phyloP scores from a whole-genome alignment of 2,888 invertebrate genomes.

The Oligia fasciuncula region DNA sequence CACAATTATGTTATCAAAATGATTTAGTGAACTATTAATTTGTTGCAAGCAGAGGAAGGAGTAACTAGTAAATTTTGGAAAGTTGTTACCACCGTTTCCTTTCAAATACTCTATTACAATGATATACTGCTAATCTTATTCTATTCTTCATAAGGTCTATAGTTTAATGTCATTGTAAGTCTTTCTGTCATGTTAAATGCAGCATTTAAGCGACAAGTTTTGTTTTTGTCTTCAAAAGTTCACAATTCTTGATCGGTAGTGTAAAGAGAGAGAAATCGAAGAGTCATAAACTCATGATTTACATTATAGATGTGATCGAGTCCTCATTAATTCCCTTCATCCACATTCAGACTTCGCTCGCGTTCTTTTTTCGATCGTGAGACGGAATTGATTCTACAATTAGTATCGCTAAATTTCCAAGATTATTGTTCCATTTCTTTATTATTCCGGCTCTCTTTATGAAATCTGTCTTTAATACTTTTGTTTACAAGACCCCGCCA shows the following conservation, averaged over 20 bases:
- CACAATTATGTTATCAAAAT: constrained; percentile 62
- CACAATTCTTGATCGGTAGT: neutral
- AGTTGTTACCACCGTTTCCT: constrained; percentile 67
- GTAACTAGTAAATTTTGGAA: constrained; percentile 75
- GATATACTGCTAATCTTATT: constrained; percentile 37
- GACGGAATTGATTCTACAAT: constrained; percentile 36
- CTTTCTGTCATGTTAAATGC: neutral
- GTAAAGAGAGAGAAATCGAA: neutral
- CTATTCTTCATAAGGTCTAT: constrained; percentile 23
- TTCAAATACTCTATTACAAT: constrained; percentile 38
- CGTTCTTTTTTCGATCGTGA: constrained; percentile 19
- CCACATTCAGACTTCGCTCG: neutral
- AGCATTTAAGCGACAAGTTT: constrained; percentile 6
- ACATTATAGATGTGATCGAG: neutral
- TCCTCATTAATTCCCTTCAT: neutral
- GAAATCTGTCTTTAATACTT: constrained; percentile 5
- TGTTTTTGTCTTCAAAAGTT: constrained; percentile 5
- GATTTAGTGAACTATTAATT: constrained; percentile 61
- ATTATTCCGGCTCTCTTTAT: neutral
- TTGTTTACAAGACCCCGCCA: constrained; percentile 12
- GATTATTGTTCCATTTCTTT: neutral
- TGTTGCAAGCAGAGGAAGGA: constrained; percentile 66
- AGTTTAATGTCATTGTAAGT: constrained; percentile 3
- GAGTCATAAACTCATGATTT: constrained; percentile 1
- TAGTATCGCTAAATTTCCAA: constrained; percentile 13